Percentiles rank a stretch among this genome's conserved stretches.
These are phyloP conservation scores for Calyptomena viridis DNA, from an alignment of 2,113 vertebrate species.

Conservation along the genomic window DNA sequence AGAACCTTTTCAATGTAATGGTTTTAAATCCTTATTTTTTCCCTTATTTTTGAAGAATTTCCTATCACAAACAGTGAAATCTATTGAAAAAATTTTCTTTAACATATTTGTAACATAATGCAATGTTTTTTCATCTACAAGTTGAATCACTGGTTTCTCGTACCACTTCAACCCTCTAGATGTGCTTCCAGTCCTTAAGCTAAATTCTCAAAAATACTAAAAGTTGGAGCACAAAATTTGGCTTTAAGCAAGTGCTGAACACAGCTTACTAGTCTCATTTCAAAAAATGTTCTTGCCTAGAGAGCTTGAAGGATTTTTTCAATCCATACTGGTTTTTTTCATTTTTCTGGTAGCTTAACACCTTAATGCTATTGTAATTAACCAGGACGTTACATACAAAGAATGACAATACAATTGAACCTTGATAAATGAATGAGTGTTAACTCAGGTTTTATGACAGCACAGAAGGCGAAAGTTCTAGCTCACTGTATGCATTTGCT, in stretches of 20 bases:
- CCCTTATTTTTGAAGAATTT: background rate
- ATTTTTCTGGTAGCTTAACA: background rate
- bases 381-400: background rate
- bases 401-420: background rate
- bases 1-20: background rate
- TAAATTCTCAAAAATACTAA: background rate
- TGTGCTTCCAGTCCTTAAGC: background rate
- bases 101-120: background rate
- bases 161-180: background rate
- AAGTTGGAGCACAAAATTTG: background rate
- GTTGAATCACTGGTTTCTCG: background rate
- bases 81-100: background rate
- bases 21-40: background rate
- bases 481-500: background rate
- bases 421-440: background rate
- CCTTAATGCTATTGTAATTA: background rate
- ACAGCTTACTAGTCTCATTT: background rate
- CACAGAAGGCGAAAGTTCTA: background rate
- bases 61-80: background rate
- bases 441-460: background rate
- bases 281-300: background rate
- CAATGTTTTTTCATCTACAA: background rate
- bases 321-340: background rate
- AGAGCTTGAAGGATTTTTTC: background rate
- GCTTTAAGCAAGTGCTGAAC: background rate